Base-by-base conservation (phyloP, 1,140 invertebrate species). In the Tachypleus tridentatus region DNA sequence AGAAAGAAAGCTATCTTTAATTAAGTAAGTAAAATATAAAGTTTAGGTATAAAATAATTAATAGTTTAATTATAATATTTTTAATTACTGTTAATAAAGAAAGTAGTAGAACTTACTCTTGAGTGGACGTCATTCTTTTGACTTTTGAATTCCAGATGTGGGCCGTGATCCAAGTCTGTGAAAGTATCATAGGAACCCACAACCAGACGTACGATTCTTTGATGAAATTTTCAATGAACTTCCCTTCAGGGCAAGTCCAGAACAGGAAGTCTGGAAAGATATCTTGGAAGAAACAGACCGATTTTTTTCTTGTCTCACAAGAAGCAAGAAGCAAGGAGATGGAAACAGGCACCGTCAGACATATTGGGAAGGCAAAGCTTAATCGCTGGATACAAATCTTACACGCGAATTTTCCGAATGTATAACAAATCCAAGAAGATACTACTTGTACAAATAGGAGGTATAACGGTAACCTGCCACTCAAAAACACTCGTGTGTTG, bases 121-220 rank as follows among this genome's bases (percentile, higher is more conserved):
- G 95, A 0, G 93, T 97, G 4, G 91, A 86, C 0, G 95, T 94
- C 66, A 98, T 81, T 82, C 96, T 86, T 79, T 98, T 94, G 70
- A 91, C 93, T 79, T 97, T 95, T 0, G 95, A 93, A 3, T 87
- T 93, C 94, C 94, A 98, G 58, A 98, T 93, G 73, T 98, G 95
- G 56, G 97, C 79, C 0, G 92, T 91, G 29, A 98, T 89, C 93
- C 93, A 97, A 0, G 92, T 89, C 75, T 97, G 91, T 0, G 92
- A 95, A 3, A 97, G 76, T 11, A 97, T 77, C 91, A 93, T 97
- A 3, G 61, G 6, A 48, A 67, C 54, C 65, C 61, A 67, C 5
- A 65, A 48, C 7, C n/a, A 54, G 4, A 62, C 65, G 2, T 6
- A 7, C 47, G 49, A 51, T 3, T 63, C n/a, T 29, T 29, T 29